These are phyloP conservation scores for Podarcis lilfordi DNA, from an alignment of 2,797 vertebrate species.

Conservation along the genomic window DNA sequence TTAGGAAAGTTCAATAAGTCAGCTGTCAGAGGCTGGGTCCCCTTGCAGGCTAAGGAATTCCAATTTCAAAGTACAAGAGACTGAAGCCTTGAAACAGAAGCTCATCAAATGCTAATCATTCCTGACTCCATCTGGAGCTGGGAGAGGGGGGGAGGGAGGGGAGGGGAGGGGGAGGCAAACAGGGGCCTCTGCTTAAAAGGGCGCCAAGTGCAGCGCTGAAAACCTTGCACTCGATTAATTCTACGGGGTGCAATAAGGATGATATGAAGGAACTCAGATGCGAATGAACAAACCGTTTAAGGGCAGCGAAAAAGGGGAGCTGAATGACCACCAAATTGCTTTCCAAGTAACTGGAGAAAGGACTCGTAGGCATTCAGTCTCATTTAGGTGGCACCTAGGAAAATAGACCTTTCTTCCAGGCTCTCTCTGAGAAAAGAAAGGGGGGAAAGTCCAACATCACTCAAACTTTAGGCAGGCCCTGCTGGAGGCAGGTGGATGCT, in stretches of 20 bases:
- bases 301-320: background rate
- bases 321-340: constrained; percentile 24
- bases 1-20: constrained; percentile 75
- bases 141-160: constrained; percentile 3
- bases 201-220: background rate
- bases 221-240: constrained; percentile 54
- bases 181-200: constrained; percentile 23
- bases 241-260: constrained; percentile 15
- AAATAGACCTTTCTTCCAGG: background rate
- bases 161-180: constrained; percentile 34
- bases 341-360: constrained; percentile 44
- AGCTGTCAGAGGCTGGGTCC: constrained; percentile 65
- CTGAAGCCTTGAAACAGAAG: constrained; percentile 75
- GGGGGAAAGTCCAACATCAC: fast-evolving
- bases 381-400: constrained; percentile 18
- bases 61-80: constrained; percentile 78
- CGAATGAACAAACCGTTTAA: constrained; percentile 45
- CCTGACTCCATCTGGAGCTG: constrained; percentile 54
- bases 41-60: constrained; percentile 74
- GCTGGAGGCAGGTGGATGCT: background rate
- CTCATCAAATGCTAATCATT: constrained; percentile 75
- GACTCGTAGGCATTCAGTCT: background rate
- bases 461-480: background rate
- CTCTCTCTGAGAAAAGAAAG: background rate
- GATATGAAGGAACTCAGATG: constrained; percentile 31